Evolutionary conservation across 2,113 vertebrate genomes (phyloP).

Genomic region (Lota lota): DNA sequence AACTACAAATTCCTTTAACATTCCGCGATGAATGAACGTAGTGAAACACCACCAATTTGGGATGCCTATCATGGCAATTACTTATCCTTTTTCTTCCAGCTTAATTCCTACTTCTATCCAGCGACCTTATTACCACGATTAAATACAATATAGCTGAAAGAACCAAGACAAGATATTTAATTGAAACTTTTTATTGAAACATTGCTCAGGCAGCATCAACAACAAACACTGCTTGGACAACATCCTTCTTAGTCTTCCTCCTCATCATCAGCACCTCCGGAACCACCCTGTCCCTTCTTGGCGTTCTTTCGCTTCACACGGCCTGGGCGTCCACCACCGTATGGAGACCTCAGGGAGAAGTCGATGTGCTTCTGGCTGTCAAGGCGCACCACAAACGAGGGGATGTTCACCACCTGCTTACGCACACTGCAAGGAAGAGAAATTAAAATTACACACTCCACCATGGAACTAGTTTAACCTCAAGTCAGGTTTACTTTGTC

Average conservation of each 20-base stretch:
- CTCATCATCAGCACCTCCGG: conserved; percentile 84
- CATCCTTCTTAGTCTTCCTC: conserved; percentile 84
- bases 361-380: conserved; percentile 96
- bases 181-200: conserved; percentile 68
- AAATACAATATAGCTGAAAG: not conserved
- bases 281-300: conserved; percentile 89
- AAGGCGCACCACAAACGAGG: conserved; percentile 90
- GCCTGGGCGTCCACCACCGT: conserved; percentile 87
- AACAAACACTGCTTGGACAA: conserved; percentile 7
- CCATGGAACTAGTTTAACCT: too few species aligned
- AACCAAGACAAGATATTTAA: not conserved
- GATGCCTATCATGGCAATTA: too few species aligned
- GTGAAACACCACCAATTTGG: too few species aligned
- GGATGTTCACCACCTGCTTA: conserved; percentile 94
- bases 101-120: not conserved
- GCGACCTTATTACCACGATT: not conserved
- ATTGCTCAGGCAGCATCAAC: conserved; percentile 27
- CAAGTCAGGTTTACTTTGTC: too few species aligned
- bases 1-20: too few species aligned
- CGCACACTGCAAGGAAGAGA: conserved; percentile 77
- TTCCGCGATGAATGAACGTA: too few species aligned
- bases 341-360: conserved; percentile 89
- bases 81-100: not conserved
- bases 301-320: conserved; percentile 93
- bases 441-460: not conserved